These are phyloP conservation scores for Choristoneura rosaceana DNA, from an alignment of 2,888 invertebrate genomes.

Conservation along the genomic window DNA sequence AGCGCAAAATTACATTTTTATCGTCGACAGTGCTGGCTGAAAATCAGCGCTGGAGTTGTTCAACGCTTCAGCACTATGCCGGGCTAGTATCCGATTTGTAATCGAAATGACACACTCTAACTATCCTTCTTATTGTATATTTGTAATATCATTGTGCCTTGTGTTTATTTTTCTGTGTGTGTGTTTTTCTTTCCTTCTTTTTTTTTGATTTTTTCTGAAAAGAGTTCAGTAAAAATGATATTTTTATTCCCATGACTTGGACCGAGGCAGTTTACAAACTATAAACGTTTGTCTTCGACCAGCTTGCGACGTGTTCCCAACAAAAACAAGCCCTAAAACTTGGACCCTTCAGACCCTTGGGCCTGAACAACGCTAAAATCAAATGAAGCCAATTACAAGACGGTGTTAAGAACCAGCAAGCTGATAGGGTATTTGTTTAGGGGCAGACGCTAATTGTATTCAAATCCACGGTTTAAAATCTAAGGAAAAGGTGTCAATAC, in stretches of 20 bases:
- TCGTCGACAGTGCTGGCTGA: too few relatives aligned
- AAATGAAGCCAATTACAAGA: slow-evolving; percentile 27
- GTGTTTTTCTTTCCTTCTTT: too few relatives aligned
- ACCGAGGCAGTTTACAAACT: slow-evolving; percentile 16
- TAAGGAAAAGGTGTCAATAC: background rate
- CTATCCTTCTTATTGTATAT: too few relatives aligned
- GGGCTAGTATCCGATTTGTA: too few relatives aligned
- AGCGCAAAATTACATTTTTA: too few relatives aligned
- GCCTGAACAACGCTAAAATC: slow-evolving; percentile 7
- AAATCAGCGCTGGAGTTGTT: too few relatives aligned
- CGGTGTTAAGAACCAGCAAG: background rate
- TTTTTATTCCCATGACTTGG: slow-evolving; percentile 4
- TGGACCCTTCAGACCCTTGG: background rate
- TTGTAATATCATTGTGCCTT: too few relatives aligned
- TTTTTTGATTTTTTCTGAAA: too few relatives aligned
- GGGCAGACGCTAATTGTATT: slow-evolving; percentile 16
- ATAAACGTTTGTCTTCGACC: slow-evolving; percentile 33
- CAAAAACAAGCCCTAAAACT: slow-evolving; percentile 36
- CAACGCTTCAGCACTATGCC: too few relatives aligned
- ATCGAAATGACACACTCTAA: too few relatives aligned
- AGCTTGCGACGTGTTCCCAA: slow-evolving; percentile 23
- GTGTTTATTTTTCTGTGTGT: too few relatives aligned
- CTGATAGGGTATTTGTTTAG: slow-evolving; percentile 23
- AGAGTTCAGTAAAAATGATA: background rate
- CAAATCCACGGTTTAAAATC: background rate